Percentiles rank a stretch among this genome's conserved stretches.
These are phyloP conservation scores for Poecilia gillii DNA, from an alignment of 2,797 vertebrate species.

Conservation along the genomic window DNA sequence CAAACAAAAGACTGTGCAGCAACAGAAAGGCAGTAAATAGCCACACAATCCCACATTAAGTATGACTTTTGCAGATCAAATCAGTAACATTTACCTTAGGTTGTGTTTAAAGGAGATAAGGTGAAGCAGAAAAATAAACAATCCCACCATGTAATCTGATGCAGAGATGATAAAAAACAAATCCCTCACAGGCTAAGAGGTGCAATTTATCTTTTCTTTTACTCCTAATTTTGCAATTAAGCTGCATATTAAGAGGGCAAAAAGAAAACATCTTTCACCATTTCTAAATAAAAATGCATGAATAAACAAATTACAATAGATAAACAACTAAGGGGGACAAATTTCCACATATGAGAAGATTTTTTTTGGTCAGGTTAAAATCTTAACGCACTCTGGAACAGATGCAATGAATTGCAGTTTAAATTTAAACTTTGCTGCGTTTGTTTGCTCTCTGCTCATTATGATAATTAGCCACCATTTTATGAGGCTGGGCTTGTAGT, in stretches of 20 bases:
- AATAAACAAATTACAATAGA: slow-evolving; percentile 52
- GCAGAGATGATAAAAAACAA: slow-evolving; percentile 31
- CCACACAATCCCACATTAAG: slow-evolving; percentile 8
- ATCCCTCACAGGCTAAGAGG: slow-evolving; percentile 54
- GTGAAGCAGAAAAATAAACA: slow-evolving; percentile 46
- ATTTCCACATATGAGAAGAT: neutral
- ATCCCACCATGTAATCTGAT: slow-evolving; percentile 41
- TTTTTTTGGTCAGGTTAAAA: slow-evolving; percentile 7
- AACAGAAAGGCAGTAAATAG: slow-evolving; percentile 2
- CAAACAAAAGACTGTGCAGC: slow-evolving; percentile 15
- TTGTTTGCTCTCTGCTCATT: slow-evolving; percentile 52
- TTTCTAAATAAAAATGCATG: slow-evolving; percentile 33
- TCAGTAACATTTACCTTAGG: slow-evolving; percentile 35
- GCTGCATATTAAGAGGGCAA: slow-evolving; percentile 36
- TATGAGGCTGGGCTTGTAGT: slow-evolving; percentile 22
- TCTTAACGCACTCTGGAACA: slow-evolving; percentile 4
- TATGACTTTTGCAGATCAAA: slow-evolving; percentile 26
- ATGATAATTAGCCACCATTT: slow-evolving; percentile 46
- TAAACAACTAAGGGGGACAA: slow-evolving; percentile 50
- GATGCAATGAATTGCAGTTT: slow-evolving; percentile 29
- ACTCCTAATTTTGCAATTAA: slow-evolving; percentile 57
- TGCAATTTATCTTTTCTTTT: slow-evolving; percentile 49
- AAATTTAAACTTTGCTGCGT: slow-evolving; percentile 26
- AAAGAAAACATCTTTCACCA: neutral
- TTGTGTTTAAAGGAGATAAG: slow-evolving; percentile 39